These are phyloP conservation scores for Calyptomena viridis DNA, from an alignment of 2,113 vertebrate genomes.

Conservation along the genomic window DNA sequence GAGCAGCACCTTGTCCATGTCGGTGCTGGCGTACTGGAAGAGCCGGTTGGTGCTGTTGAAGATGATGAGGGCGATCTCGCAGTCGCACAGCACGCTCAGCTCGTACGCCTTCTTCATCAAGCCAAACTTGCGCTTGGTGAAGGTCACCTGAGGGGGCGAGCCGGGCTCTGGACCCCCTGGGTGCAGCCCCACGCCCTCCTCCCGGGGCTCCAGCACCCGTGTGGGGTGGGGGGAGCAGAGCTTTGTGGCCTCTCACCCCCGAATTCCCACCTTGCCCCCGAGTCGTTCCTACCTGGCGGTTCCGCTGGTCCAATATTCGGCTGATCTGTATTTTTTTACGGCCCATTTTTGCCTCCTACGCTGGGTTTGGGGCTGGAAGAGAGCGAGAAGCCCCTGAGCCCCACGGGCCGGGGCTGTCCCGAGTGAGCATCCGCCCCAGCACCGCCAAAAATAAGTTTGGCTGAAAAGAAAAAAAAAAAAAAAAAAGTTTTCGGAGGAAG, in stretches of 20 bases:
- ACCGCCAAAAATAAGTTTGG: neutral
- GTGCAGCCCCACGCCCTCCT: accelerated
- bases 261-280: accelerated
- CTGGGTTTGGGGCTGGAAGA: neutral
- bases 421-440: neutral
- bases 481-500: neutral
- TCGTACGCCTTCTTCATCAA: conserved; percentile 98
- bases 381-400: neutral
- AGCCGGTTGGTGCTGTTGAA: conserved; percentile 96
- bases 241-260: accelerated
- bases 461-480: neutral
- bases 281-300: conserved; percentile 80
- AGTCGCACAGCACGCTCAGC: conserved; percentile 95
- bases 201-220: accelerated
- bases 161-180: neutral
- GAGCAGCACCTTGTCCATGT: conserved; percentile 94
- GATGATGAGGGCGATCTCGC: conserved; percentile 97
- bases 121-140: conserved; percentile 95
- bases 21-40: conserved; percentile 96
- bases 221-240: neutral
- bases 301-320: conserved; percentile 91
- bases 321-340: conserved; percentile 98
- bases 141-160: conserved; percentile 81
- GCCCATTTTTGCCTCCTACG: conserved; percentile 78
- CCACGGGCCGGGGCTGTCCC: accelerated